Evolutionary conservation across 2,888 invertebrate species (phyloP), one percentile per base, ranked within the genome.

Genomic region (Cyclophora albipunctata): DNA sequence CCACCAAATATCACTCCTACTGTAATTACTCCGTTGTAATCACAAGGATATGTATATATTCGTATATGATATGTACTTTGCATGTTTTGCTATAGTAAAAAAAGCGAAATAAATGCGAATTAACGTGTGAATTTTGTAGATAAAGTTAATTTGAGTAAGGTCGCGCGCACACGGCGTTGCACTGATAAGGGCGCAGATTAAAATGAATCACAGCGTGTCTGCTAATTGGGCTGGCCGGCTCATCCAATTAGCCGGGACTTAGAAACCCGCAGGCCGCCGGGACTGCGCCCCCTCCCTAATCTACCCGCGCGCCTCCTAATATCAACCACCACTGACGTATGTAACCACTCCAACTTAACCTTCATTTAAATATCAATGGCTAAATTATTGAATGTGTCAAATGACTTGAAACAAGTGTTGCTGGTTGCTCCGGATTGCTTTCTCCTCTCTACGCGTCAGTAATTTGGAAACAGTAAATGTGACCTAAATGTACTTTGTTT

Each of bases 181-280:
- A 80, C 73, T 75, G 80, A 76, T 81, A 81, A 81, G 81, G 78
- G 81, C 71, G 78, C 82, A 84, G 84, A 84, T 86, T 85, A 86
- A 85, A 87, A 84, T 82, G 84, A 88, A 87, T 85, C 86, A 83
- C 84, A 75, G 74, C 82, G 74, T 69, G 71, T 78, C 75, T 75
- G 76, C 83, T 87, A 87, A 87, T 87, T 87, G 87, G 84, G 78
- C 73, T 63, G 75, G 66, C 71, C 73, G 78, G 81, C 81, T 84
- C 84, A 83, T 84, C 87, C 88, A 87, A 88, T 87, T 88, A 86
- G 84, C 76, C 73, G 73, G 73, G 85, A 85, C 87, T 87, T 88
- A 82, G 87, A 86, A 87, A 78, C 85, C 87, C 80, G 73, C 76
- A 73, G 69, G 72, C 66, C 66, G 66, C 60, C 66, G 70, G 70